Percentiles rank a stretch among this genome's conserved stretches.
Evolutionary conservation across 2,113 vertebrate genomes (phyloP).

Genomic region (Herpailurus yagouaroundi): DNA sequence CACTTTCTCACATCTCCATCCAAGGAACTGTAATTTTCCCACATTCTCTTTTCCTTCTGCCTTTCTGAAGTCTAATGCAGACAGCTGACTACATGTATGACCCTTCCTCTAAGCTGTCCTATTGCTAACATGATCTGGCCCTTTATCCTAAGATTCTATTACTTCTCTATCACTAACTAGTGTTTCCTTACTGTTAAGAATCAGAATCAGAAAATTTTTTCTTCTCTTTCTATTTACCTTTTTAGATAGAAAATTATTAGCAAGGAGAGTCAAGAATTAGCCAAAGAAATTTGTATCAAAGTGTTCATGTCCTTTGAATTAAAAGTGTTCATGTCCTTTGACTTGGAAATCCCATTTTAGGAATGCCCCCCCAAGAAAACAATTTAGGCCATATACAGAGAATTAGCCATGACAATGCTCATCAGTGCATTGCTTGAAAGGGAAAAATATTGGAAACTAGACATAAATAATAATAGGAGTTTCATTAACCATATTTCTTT

Average conservation of each 20-base stretch:
- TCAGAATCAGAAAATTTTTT: background rate
- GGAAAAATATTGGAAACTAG: background rate
- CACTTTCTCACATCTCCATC: background rate
- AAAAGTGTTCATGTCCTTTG: background rate
- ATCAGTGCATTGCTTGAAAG: background rate
- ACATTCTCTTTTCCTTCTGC: background rate
- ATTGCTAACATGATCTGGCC: background rate
- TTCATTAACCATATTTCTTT: background rate
- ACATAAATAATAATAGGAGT: background rate
- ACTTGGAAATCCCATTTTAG: background rate
- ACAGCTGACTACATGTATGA: background rate
- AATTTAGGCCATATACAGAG: background rate
- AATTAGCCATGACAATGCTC: background rate
- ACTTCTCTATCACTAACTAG: background rate
- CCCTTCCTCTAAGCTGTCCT: background rate
- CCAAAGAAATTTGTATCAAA: background rate
- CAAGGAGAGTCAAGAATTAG: background rate
- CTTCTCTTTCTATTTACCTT: background rate
- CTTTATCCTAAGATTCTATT: background rate
- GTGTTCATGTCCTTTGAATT: background rate
- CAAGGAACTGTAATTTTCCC: too few relatives aligned
- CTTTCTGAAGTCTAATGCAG: background rate
- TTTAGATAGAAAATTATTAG: background rate
- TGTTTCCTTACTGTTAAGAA: background rate
- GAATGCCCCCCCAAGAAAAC: background rate